Base-by-base conservation (phyloP, 2,888 invertebrate genomes). In the Alloscopus bannaensis region DNA sequence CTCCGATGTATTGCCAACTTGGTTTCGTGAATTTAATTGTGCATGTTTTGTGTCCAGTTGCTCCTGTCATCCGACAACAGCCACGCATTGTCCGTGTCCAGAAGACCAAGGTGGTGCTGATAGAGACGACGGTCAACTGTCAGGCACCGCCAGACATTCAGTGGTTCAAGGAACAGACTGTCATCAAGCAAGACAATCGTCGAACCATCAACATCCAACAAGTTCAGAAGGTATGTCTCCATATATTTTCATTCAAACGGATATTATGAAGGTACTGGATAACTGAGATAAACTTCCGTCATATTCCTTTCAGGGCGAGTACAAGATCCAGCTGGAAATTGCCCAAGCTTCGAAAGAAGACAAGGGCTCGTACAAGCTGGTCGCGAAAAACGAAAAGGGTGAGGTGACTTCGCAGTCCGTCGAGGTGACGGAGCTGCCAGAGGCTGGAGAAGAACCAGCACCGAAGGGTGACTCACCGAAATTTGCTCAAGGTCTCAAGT, bases 71-170 rank as follows among this genome's bases (percentile, higher is more conserved):
- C 87, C 95, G 94, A 90, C 96, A 96, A 88, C 95, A 94, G 88
- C 97, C 97, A 70, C 95, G 92, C 90, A 93, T 96, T 86, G 93
- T 97, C 87, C 95, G 95, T 88, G 94, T 97, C 87, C 92, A 96
- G 86, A 97, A 97, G 89, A 96, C 95, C 91, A 94, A 94, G 88
- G 95, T 95, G 86, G 94, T 98, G 85, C 92, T 97, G 86, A 95
- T 98, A 88, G 97, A 97, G 89, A 97, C 97, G 88, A 93, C 93
- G 88, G 95, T 98, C 81, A 93, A 95, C 88, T 97, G 97, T 86
- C 95, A 95, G 89, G 96, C 97, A 88, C 94, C 95, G 87, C 98
- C 98, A 8, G 93, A 94, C 84, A 95, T 97, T 88, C 94, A 94
- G 47, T 98, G 98, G 98, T 97, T 92, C 89, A 96, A 96, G 88